Percentiles rank a stretch among this genome's conserved stretches.
These are phyloP conservation scores for Yponomeuta evonymella DNA, from an alignment of 2,888 invertebrate genomes.

Conservation along the genomic window DNA sequence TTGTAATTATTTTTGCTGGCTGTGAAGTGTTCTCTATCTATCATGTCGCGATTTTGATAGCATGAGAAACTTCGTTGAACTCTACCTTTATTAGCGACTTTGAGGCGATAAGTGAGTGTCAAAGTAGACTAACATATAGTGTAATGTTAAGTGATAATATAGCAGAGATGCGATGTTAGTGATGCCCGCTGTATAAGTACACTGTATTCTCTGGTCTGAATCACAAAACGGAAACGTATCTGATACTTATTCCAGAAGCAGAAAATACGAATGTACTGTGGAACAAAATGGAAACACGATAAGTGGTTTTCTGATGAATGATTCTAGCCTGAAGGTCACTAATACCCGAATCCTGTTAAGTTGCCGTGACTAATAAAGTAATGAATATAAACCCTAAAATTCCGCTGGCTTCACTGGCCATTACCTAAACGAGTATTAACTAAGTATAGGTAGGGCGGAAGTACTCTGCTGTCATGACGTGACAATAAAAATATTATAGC, in stretches of 20 bases:
- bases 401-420: not conserved
- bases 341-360: not conserved
- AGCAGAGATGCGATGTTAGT: no score
- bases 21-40: no score
- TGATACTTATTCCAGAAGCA: not conserved
- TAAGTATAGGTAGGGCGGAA: not conserved
- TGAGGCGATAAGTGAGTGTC: no score
- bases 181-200: no score
- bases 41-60: no score
- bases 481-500: not conserved
- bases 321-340: not conserved
- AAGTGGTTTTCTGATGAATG: not conserved
- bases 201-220: no score
- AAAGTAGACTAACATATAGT: no score
- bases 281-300: constrained; percentile 1
- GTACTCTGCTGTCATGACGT: not conserved
- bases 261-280: not conserved
- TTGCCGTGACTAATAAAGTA: not conserved
- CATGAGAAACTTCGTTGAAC: no score
- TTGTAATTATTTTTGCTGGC: no score
- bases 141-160: no score
- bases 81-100: no score
- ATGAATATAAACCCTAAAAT: not conserved
- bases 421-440: not conserved
- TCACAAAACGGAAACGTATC: not conserved